A percentile compares a stretch with the other conserved stretches of the same genome.
phyloP scores from a whole-genome alignment of 2,888 invertebrate genomes.

The Drosophila prolongata region DNA sequence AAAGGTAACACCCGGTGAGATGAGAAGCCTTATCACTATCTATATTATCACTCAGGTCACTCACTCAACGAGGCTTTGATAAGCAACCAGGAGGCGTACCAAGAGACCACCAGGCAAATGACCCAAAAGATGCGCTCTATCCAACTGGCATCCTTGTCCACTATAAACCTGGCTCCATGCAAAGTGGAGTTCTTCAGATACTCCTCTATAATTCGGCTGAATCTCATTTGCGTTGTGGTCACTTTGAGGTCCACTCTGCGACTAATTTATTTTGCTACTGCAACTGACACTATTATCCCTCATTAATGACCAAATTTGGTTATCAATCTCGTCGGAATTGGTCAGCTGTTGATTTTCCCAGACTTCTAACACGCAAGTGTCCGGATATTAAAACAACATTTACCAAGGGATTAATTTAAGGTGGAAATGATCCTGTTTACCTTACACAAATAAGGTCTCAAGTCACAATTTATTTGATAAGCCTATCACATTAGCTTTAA shows the following conservation, averaged over 20 bases:
- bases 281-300: background rate
- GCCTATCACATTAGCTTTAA: background rate
- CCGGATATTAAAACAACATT: constrained; percentile 34
- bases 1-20: background rate
- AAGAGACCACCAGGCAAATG: constrained; percentile 87
- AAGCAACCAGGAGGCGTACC: constrained; percentile 88
- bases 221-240: constrained; percentile 6
- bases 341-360: constrained; percentile 58
- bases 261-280: constrained; percentile 22
- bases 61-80: constrained; percentile 86
- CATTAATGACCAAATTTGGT: constrained; percentile 3
- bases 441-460: constrained; percentile 16
- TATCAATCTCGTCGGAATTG: constrained; percentile 26
- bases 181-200: constrained; percentile 88
- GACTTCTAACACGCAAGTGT: constrained; percentile 42
- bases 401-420: constrained; percentile 34
- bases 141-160: constrained; percentile 87
- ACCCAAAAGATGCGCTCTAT: constrained; percentile 89
- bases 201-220: constrained; percentile 85
- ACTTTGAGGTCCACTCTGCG: constrained; percentile 5
- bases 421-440: constrained; percentile 31
- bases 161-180: constrained; percentile 90
- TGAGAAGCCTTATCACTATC: background rate
- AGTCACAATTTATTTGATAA: constrained; percentile 8
- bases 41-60: background rate